phyloP scores from a whole-genome alignment of 92 coral and sea anemone genomes.

The Blastomussa wellsi region DNA sequence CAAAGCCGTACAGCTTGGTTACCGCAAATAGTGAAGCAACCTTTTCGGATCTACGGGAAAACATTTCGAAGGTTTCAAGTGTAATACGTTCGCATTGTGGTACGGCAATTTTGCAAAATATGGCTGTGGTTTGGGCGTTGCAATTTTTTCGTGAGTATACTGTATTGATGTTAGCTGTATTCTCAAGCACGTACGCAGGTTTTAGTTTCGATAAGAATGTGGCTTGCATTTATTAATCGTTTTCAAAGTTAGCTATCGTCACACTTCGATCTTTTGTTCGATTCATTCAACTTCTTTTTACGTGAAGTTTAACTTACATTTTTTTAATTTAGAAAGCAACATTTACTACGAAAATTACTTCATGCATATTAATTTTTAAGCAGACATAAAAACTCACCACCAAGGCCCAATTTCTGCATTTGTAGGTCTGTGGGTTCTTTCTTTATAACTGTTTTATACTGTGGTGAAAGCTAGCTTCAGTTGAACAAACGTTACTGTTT shows the following conservation, averaged over 20 bases:
- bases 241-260: neutral
- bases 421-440: no score
- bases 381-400: neutral
- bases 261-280: neutral
- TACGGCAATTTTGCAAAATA: neutral
- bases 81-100: neutral
- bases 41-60: neutral
- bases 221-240: neutral
- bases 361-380: neutral
- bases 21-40: neutral
- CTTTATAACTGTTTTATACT: no score
- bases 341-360: neutral
- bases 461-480: no score
- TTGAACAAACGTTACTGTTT: no score
- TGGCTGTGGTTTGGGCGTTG: neutral
- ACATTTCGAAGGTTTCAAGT: neutral
- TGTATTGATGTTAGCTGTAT: neutral
- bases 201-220: neutral
- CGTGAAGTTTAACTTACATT: no score
- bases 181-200: neutral
- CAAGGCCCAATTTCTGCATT: no score
- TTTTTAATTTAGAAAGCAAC: no score
- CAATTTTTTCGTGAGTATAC: conserved; percentile 6
- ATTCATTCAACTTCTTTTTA: no score
- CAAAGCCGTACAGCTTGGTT: neutral